phyloP scores from a whole-genome alignment of 1,140 invertebrate species.

The Hycleus phaleratus region DNA sequence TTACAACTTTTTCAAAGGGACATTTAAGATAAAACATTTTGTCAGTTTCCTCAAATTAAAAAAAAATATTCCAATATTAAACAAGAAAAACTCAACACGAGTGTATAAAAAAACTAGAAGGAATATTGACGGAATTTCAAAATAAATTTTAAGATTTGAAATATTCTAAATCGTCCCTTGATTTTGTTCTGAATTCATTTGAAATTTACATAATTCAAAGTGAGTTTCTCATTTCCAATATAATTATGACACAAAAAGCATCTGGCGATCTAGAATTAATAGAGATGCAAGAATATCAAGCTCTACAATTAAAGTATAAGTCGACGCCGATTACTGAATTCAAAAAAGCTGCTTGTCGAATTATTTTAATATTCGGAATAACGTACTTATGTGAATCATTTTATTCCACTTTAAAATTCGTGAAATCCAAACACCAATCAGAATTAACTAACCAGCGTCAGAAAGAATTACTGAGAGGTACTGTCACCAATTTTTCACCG shows the following conservation, averaged over 20 bases:
- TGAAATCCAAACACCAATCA: slow-evolving; percentile 17
- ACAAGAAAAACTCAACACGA: no score
- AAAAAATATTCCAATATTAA: no score
- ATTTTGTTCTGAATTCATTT: no score
- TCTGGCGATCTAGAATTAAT: slow-evolving; percentile 24
- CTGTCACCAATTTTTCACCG: no score
- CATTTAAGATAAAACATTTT: no score
- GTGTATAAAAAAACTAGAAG: no score
- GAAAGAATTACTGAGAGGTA: slow-evolving; percentile 15
- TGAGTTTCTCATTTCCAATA: background rate
- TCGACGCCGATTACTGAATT: slow-evolving; percentile 16
- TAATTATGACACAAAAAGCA: slow-evolving; percentile 15
- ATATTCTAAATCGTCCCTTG: no score
- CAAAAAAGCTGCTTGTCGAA: slow-evolving; percentile 11
- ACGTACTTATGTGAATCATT: slow-evolving; percentile 17
- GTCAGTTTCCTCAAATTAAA: no score
- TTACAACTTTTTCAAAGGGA: no score
- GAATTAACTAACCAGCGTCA: slow-evolving; percentile 17
- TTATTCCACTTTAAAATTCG: slow-evolving; percentile 17
- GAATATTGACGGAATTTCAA: no score
- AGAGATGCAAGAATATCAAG: slow-evolving; percentile 6
- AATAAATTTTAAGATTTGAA: no score
- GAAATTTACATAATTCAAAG: no score
- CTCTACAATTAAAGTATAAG: slow-evolving; percentile 5
- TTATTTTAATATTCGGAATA: slow-evolving; percentile 15